Base-by-base conservation (phyloP, 2,888 invertebrate genomes). In the Cephus sareptanus region DNA sequence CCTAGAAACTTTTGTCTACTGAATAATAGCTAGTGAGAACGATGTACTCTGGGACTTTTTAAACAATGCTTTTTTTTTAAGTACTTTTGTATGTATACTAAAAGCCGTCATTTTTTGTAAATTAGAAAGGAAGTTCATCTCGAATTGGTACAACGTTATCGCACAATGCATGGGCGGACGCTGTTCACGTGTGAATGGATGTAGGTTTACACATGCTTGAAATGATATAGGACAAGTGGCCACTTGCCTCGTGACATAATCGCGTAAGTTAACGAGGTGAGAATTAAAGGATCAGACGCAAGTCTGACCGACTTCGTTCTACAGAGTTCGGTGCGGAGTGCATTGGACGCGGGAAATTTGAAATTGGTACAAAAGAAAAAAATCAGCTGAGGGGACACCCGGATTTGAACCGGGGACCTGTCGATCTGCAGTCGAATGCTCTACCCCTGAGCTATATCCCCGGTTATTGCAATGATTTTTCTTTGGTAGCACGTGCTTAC, bases 271-370 rank as follows among this genome's bases (percentile, higher is more conserved):
- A 71, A 71, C 71, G 71, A 71, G 71, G 12, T 13, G 71, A 33
- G 31, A 71, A 33, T 31, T 71, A 23, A 23, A 33, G 31, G 69
- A 79, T 78, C 77, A 76, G 82, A 80, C 80, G 82, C 80, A 83
- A 89, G 89, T 89, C 83, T 90, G 88, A 89, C 86, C 84, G 86
- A 86, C 87, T 87, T 83, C 76, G 83, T 84, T 85, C 85, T 89
- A 88, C 88, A 88, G 88, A 89, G 89, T 9, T 56, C 1, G 23
- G 23, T 12, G 34, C 13, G 9, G 11, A n/a, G n/a, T 13, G 30
- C 71, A 71, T 11, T 71, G 13, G 71, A 23, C 30, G 31, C 9
- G 30, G 31, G 9, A 23, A 56, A 23, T 56, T 56, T 23, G 80
- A 15, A 76, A 78, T 69, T 77, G 33, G 34, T 79, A 79, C 69